Conservation (phyloP, 2,888 invertebrate species). For the Apotomis turbidana region DNA sequence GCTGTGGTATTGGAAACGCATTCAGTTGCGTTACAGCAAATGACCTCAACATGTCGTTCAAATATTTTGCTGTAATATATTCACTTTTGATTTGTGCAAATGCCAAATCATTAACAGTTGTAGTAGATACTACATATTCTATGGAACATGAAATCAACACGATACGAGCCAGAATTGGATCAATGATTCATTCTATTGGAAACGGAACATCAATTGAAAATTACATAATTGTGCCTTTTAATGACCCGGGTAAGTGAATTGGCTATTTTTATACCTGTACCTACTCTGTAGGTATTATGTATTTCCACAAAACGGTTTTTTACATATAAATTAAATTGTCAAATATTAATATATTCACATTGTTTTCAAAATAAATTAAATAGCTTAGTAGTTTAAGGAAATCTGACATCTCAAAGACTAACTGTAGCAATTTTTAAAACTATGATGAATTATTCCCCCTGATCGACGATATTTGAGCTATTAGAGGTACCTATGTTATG, state of each 20-base stretch:
- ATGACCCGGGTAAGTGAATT: constrained; percentile 47
- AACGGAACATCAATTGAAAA: constrained; percentile 32
- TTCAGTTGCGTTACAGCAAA: constrained; percentile 5
- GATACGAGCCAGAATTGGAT: constrained; percentile 44
- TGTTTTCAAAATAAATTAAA: too few relatives aligned
- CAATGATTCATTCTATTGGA: background rate
- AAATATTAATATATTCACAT: too few relatives aligned
- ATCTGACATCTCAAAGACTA: too few relatives aligned
- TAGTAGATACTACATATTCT: constrained; percentile 61
- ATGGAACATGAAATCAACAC: constrained; percentile 60
- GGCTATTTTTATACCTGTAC: too few relatives aligned
- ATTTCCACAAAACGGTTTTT: too few relatives aligned
- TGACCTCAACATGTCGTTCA: constrained; percentile 20
- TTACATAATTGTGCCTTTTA: constrained; percentile 47
- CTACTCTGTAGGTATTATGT: too few relatives aligned
- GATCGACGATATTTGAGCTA: too few relatives aligned
- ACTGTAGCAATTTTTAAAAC: too few relatives aligned
- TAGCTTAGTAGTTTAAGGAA: too few relatives aligned
- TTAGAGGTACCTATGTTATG: too few relatives aligned
- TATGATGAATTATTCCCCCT: too few relatives aligned
- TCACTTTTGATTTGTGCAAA: background rate
- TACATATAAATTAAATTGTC: too few relatives aligned
- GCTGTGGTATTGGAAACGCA: background rate
- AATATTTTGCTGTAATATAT: constrained; percentile 13
- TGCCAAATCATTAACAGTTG: constrained; percentile 60